A percentile compares a stretch with the other conserved stretches of the same genome.
phyloP scores from a whole-genome alignment of 2,113 vertebrate species.

The Cyprinodon brontotheroides region DNA sequence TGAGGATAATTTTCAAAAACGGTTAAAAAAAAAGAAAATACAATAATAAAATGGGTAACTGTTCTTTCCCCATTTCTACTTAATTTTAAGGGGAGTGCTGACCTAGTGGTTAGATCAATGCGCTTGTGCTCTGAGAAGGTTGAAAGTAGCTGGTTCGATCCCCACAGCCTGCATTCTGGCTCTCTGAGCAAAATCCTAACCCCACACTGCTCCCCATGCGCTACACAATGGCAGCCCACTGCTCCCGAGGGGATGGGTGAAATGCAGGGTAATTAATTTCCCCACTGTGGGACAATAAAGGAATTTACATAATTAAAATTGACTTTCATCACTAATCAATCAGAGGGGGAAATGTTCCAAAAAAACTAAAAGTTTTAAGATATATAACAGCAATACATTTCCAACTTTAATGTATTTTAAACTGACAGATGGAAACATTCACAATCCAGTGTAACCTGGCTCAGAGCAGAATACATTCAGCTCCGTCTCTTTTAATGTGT shows the following conservation, averaged over 20 bases:
- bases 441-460: constrained; percentile 27
- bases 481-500: not conserved
- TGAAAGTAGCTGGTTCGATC: too few relatives aligned
- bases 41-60: too few relatives aligned
- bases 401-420: constrained; percentile 11
- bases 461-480: constrained; percentile 39
- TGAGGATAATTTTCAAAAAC: not conserved
- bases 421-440: constrained; percentile 12
- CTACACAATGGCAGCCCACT: too few relatives aligned
- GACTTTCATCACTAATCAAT: not conserved
- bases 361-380: not conserved
- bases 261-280: not conserved
- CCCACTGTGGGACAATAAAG: not conserved
- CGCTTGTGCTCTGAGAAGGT: too few relatives aligned
- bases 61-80: too few relatives aligned
- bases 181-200: too few relatives aligned
- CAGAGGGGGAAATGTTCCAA: not conserved
- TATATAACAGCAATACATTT: constrained; percentile 14
- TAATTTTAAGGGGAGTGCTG: too few relatives aligned
- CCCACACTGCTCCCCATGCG: too few relatives aligned
- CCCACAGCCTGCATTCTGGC: too few relatives aligned
- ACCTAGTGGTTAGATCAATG: too few relatives aligned
- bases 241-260: too few relatives aligned
- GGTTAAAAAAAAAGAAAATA: not conserved
- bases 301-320: not conserved